A percentile compares a stretch with the other conserved stretches of the same genome.
Evolutionary conservation across 2,797 vertebrate genomes (phyloP).

Genomic region (Enteromius treurensis): DNA sequence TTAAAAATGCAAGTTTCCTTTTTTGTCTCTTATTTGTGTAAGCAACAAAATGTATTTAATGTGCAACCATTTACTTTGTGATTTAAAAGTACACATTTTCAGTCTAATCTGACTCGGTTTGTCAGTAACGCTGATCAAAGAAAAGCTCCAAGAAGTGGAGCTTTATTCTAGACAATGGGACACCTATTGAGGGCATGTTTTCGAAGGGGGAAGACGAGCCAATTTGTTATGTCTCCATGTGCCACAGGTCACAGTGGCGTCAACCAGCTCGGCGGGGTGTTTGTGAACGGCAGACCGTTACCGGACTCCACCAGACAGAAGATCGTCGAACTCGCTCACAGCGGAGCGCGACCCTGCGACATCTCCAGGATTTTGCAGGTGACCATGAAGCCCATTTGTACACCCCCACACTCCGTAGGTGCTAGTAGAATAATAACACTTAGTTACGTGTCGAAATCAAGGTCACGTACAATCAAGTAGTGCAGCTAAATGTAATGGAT

Average conservation of each 20-base stretch:
- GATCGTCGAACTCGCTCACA: slow-evolving; percentile 98
- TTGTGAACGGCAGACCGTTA: slow-evolving; percentile 97
- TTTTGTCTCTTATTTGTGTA: neutral
- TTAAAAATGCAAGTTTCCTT: neutral
- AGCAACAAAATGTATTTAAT: neutral
- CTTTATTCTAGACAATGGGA: slow-evolving; percentile 30
- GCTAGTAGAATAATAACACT: neutral
- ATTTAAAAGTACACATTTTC: neutral
- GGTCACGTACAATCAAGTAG: neutral
- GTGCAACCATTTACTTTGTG: neutral
- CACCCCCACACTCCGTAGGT: neutral
- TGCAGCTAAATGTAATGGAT: neutral
- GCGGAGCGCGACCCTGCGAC: slow-evolving; percentile 96
- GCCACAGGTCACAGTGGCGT: slow-evolving; percentile 95
- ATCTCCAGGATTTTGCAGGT: slow-evolving; percentile 99
- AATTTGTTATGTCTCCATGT: slow-evolving; percentile 51
- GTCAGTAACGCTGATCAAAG: slow-evolving; percentile 18
- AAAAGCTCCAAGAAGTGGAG: neutral
- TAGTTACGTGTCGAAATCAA: neutral
- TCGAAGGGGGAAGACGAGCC: slow-evolving; percentile 17
- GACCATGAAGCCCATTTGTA: slow-evolving; percentile 60
- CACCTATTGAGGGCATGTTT: slow-evolving; percentile 18
- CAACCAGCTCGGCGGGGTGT: slow-evolving; percentile 97
- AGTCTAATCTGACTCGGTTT: neutral
- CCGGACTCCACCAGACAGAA: slow-evolving; percentile 98